Evolutionary conservation across 2,888 invertebrate species (phyloP).

Genomic region (Heliconius charithonia): DNA sequence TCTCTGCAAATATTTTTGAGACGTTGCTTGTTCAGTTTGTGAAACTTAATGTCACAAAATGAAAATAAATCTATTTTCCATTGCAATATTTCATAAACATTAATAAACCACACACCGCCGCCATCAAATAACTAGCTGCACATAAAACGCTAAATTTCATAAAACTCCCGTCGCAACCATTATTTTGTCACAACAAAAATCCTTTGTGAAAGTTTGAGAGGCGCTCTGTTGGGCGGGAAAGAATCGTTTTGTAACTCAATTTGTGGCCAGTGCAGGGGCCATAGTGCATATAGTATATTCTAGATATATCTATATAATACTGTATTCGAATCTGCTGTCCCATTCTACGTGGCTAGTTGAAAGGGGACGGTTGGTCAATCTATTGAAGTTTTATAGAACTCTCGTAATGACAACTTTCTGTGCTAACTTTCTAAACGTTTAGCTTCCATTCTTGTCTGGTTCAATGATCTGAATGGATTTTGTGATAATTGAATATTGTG

Average conservation of each 20-base stretch:
- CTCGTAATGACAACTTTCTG: slow-evolving; percentile 41
- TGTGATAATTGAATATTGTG: slow-evolving; percentile 1
- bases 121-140: slow-evolving; percentile 20
- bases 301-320: neutral
- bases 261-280: slow-evolving; percentile 67
- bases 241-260: slow-evolving; percentile 81
- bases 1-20: no score
- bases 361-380: slow-evolving; percentile 10
- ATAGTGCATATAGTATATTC: slow-evolving; percentile 40
- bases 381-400: slow-evolving; percentile 28
- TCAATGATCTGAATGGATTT: slow-evolving; percentile 16
- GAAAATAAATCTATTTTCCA: neutral
- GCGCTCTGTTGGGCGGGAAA: slow-evolving; percentile 62
- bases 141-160: slow-evolving; percentile 22
- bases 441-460: slow-evolving; percentile 25
- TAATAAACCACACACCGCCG: neutral
- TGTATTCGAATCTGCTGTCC: slow-evolving; percentile 12
- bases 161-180: slow-evolving; percentile 27
- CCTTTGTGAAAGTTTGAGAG: slow-evolving; percentile 72
- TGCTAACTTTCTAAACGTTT: slow-evolving; percentile 34
- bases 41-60: neutral
- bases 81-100: neutral
- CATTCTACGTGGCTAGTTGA: slow-evolving; percentile 1
- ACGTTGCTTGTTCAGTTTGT: no score
- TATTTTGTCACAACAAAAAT: slow-evolving; percentile 51